A percentile compares a stretch with the other conserved stretches of the same genome.
phyloP scores from a whole-genome alignment of 2,888 invertebrate species.

The Cheilosia scutellata region DNA sequence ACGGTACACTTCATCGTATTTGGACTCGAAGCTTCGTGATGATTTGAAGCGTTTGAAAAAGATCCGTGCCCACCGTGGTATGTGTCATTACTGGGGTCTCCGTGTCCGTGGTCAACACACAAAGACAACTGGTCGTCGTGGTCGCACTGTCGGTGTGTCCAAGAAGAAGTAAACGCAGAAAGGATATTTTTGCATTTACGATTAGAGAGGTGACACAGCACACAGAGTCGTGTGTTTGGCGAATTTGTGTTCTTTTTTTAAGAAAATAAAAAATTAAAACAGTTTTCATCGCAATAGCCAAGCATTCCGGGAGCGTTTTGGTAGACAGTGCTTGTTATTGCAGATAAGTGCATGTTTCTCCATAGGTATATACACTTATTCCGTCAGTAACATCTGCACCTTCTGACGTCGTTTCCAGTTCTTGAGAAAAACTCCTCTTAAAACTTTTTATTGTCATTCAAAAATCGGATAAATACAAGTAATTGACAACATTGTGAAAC shows the following conservation, averaged over 20 bases:
- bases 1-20: constrained; percentile 95
- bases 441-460: no score
- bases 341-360: no score
- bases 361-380: no score
- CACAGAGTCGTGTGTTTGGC: constrained; percentile 12
- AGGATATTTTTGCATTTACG: constrained; percentile 20
- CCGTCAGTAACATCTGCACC: no score
- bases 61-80: constrained; percentile 99
- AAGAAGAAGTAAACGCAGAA: constrained; percentile 97
- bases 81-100: constrained; percentile 99
- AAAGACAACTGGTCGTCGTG: constrained; percentile 99
- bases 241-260: constrained; percentile 35
- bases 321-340: no score
- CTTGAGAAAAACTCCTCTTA: no score
- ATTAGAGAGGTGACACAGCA: constrained; percentile 3
- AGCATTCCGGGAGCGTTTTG: no score
- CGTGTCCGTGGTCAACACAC: constrained; percentile 99
- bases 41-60: constrained; percentile 99
- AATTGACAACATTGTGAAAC: no score
- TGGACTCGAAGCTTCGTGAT: constrained; percentile 99
- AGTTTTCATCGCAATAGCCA: no score
- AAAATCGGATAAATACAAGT: no score
- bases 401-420: no score
- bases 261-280: constrained; percentile 30
- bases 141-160: constrained; percentile 99